Conservation (phyloP, 2,888 invertebrate genomes). For the Leucozona laternaria region DNA sequence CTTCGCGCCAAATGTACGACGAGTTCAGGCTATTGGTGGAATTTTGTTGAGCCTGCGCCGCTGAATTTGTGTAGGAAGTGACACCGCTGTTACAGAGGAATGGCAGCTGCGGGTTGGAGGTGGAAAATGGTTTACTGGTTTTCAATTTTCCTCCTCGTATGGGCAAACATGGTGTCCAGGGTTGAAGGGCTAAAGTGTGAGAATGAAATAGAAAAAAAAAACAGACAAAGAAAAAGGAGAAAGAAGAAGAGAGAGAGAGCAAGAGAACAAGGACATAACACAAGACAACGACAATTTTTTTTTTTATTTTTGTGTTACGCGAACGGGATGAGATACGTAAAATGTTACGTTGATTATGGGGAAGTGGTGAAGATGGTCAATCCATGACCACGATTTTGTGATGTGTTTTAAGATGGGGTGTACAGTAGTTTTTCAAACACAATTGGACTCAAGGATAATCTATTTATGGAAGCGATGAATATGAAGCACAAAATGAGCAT, state of each 20-base stretch:
- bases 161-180: constrained; percentile 84
- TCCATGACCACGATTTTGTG: constrained; percentile 14
- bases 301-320: constrained; percentile 63
- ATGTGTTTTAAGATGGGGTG: constrained; percentile 49
- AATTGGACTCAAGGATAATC: constrained; percentile 45
- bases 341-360: constrained; percentile 50
- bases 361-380: constrained; percentile 31
- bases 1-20: constrained; percentile 84
- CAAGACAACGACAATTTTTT: constrained; percentile 75
- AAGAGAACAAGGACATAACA: constrained; percentile 80
- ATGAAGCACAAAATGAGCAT: constrained; percentile 56
- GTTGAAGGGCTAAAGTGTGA: constrained; percentile 81
- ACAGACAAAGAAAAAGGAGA: constrained; percentile 79
- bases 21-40: constrained; percentile 83
- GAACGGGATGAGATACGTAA: constrained; percentile 56
- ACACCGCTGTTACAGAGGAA: constrained; percentile 80
- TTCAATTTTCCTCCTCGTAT: constrained; percentile 84
- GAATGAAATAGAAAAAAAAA: constrained; percentile 76
- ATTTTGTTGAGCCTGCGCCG: constrained; percentile 78
- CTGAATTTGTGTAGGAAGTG: constrained; percentile 74
- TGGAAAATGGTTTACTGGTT: constrained; percentile 84
- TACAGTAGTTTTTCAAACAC: constrained; percentile 40
- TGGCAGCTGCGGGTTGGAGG: constrained; percentile 84
- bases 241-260: constrained; percentile 80
- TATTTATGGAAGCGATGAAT: constrained; percentile 35